Evolutionary conservation across 2,797 vertebrate species (phyloP).

Genomic region (Morus bassanus): DNA sequence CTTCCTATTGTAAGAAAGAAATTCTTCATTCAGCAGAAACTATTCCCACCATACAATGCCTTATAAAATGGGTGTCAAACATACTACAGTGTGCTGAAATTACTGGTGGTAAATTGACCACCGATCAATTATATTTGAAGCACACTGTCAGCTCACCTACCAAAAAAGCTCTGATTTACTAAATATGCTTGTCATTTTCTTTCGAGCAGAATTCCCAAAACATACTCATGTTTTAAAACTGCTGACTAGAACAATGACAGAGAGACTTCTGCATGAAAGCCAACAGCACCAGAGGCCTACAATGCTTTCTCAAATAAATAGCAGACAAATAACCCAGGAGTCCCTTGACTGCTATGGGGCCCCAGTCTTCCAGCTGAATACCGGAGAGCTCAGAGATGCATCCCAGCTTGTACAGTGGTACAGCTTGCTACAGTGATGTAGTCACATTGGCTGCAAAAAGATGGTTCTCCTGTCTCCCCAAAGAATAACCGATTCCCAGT

Average conservation of each 20-base stretch:
- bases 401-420: not conserved
- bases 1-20: not conserved
- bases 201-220: not conserved
- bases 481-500: not conserved
- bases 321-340: not conserved
- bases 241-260: not conserved
- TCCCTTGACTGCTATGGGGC: not conserved
- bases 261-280: not conserved
- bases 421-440: not conserved
- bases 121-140: not conserved
- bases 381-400: not conserved
- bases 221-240: not conserved
- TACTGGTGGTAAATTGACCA: not conserved
- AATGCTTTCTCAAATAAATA: not conserved
- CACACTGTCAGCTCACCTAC: not conserved
- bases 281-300: not conserved
- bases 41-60: not conserved
- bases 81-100: not conserved
- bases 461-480: not conserved
- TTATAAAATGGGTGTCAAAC: not conserved
- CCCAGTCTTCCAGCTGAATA: not conserved
- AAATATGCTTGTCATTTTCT: not conserved
- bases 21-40: not conserved
- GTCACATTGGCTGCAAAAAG: not conserved
- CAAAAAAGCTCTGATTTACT: not conserved